A percentile compares a stretch with the other conserved stretches of the same genome.
Evolutionary conservation across 2,113 vertebrate genomes (phyloP).

Genomic region (Dasyurus viverrinus): DNA sequence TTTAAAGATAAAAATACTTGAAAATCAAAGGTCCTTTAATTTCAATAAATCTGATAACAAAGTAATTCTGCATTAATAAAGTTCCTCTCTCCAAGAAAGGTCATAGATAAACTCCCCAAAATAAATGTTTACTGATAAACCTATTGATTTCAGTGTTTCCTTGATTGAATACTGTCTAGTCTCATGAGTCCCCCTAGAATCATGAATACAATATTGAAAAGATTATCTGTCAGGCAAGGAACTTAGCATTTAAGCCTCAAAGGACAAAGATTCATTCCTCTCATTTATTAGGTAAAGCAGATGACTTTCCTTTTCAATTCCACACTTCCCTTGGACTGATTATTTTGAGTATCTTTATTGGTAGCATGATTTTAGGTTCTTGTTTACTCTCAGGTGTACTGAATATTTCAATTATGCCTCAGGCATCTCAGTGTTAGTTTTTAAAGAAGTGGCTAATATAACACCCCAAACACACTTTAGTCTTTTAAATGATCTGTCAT

Average conservation of each 20-base stretch:
- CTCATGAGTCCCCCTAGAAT: background rate
- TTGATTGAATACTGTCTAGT: conserved; percentile 1
- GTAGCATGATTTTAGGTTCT: background rate
- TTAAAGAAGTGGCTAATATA: background rate
- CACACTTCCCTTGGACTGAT: background rate
- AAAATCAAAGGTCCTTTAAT: background rate
- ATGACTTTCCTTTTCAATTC: background rate
- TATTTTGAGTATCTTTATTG: background rate
- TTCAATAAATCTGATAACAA: background rate
- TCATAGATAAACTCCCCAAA: background rate
- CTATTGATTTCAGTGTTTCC: background rate
- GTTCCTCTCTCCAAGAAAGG: background rate
- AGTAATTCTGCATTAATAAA: conserved; percentile 1
- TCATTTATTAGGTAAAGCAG: background rate
- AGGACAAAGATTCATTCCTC: background rate
- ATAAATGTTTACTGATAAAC: background rate
- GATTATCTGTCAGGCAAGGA: background rate
- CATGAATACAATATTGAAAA: background rate
- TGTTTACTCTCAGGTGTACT: background rate
- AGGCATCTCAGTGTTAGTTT: background rate
- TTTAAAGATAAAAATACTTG: background rate
- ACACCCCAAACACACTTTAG: background rate
- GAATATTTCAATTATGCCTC: background rate
- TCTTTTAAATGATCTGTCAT: background rate
- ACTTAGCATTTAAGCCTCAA: background rate